These are phyloP conservation scores for Pterostichus madidus DNA, from an alignment of 2,888 invertebrate genomes.

Conservation along the genomic window DNA sequence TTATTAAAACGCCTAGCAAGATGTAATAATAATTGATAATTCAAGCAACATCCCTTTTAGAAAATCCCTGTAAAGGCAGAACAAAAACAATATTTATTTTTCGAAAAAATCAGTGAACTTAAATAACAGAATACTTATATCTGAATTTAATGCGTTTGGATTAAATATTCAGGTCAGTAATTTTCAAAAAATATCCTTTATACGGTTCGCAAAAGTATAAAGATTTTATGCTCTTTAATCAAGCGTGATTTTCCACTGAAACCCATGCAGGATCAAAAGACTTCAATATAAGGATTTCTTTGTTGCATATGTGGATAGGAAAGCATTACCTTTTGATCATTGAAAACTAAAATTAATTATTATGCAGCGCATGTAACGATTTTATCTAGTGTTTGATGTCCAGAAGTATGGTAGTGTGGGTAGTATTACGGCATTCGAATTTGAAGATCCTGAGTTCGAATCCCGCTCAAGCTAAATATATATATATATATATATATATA, in stretches of 20 bases:
- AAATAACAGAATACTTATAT: neutral
- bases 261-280: conserved; percentile 28
- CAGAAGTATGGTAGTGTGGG: too few relatives aligned
- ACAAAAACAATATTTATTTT: conserved; percentile 31
- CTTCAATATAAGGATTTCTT: conserved; percentile 35
- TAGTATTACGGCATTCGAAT: too few relatives aligned
- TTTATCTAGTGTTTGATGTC: too few relatives aligned
- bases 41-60: neutral
- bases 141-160: neutral
- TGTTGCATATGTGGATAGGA: conserved; percentile 12
- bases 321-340: conserved; percentile 17
- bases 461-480: too few relatives aligned
- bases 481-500: too few relatives aligned
- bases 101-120: conserved; percentile 1
- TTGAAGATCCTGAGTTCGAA: too few relatives aligned
- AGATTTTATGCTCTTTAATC: conserved; percentile 49
- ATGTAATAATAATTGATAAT: neutral
- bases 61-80: neutral
- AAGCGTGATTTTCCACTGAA: conserved; percentile 41
- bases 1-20: conserved; percentile 6
- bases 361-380: too few relatives aligned
- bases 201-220: conserved; percentile 17
- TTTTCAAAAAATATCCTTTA: neutral
- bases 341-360: conserved; percentile 1
- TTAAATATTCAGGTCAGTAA: conserved; percentile 27